Percentiles rank a stretch among this genome's conserved stretches.
These are phyloP conservation scores for Aspiorhynchus laticeps DNA, from an alignment of 2,113 vertebrate species.

Conservation along the genomic window DNA sequence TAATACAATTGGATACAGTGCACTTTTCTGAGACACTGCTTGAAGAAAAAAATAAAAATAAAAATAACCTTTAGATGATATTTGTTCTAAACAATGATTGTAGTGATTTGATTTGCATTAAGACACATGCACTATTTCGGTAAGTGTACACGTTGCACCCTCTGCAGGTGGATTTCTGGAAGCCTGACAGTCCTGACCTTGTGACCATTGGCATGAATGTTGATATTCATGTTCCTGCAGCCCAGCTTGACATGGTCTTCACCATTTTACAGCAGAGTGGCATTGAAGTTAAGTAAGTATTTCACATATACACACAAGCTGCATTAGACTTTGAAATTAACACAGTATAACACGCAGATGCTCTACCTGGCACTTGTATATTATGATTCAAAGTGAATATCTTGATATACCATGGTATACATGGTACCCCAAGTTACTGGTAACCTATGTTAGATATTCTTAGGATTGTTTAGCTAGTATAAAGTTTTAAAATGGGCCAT, in stretches of 20 bases:
- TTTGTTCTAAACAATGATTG: neutral
- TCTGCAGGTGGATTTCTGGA: slow-evolving; percentile 92
- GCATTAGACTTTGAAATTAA: neutral
- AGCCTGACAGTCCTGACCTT: slow-evolving; percentile 76
- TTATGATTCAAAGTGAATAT: neutral
- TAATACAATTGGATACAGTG: too few species aligned
- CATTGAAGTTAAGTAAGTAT: slow-evolving; percentile 77
- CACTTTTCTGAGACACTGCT: too few species aligned
- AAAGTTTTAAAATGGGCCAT: neutral
- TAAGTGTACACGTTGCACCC: slow-evolving; percentile 61
- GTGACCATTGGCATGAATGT: slow-evolving; percentile 76
- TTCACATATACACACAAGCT: neutral
- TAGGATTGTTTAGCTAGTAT: neutral
- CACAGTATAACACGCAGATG: neutral
- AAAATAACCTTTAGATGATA: neutral
- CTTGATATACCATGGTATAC: neutral
- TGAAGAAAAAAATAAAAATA: too few species aligned
- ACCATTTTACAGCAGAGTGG: slow-evolving; percentile 78
- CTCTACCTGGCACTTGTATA: neutral
- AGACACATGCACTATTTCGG: neutral
- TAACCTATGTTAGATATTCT: neutral
- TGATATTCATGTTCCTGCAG: slow-evolving; percentile 83
- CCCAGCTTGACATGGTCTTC: slow-evolving; percentile 71
- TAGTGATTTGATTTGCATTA: neutral
- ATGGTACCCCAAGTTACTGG: neutral